Base-by-base conservation (phyloP, 2,888 invertebrate genomes). In the Hypercompe scribonia region DNA sequence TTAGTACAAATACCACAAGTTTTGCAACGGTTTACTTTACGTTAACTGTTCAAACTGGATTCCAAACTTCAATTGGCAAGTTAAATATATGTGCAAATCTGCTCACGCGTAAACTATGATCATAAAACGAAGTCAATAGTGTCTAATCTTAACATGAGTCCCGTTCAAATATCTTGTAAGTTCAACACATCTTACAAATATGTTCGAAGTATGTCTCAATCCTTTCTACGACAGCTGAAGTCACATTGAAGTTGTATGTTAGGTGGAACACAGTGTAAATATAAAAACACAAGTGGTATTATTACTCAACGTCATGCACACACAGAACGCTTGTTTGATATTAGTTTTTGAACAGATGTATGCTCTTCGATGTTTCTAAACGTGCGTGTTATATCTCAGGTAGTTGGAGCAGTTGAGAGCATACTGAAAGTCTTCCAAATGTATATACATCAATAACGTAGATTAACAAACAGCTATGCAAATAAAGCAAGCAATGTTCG, bases 321-420 rank as follows among this genome's bases (percentile, higher is more conserved):
- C 67, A 74, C 72, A 61, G 36, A 70, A 73, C 46, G 42, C 63
- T 61, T 36, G 36, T 39, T 75, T 39, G 64, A 33, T 69, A 69
- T 65, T 54, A 70, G 46, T 39, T 66, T 65, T 42, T 33, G 46
- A 39, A 31, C 21, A 68, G 31, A 42, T n/a, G 74, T 75, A 77
- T 80, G 64, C 75, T 67, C 73, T 70, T 78, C 78, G 81, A 84
- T 70, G 72, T 78, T 76, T 73, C 42, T 69, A 80, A 83, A 80
- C 85, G 86, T 87, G 87, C 86, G 78, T 75, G 84, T 88, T 87
- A 87, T 58, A 24, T 33, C 65, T 71, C 64, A 36, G 36, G 54
- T 15, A n/a, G 24, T 7, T 34, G 50, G 70, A 72, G 70, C 54
- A 42, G 54, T 70, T 70, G 66, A 75, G 66, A 72, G 65, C 13